These are phyloP conservation scores for Candidula unifasciata DNA, from an alignment of 2,888 invertebrate genomes.

Conservation along the genomic window DNA sequence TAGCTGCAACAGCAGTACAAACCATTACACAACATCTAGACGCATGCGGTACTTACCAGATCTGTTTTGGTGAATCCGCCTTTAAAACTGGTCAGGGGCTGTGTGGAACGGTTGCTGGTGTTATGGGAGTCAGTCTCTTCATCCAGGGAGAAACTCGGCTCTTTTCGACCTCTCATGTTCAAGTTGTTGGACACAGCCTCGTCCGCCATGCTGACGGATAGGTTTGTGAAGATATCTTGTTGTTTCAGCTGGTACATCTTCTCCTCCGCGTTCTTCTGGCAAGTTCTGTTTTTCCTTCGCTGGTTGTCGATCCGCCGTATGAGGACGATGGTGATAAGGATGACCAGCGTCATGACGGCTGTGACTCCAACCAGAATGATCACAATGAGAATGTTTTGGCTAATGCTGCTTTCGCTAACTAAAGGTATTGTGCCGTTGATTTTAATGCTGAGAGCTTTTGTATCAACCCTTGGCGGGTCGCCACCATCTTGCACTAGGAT, in stretches of 20 bases:
- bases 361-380: slow-evolving; percentile 67
- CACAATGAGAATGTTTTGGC: slow-evolving; percentile 67
- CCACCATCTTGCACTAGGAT: slow-evolving; percentile 69
- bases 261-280: slow-evolving; percentile 51
- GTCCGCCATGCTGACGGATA: slow-evolving; percentile 39
- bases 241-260: slow-evolving; percentile 57
- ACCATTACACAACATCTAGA: too few relatives aligned
- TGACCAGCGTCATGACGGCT: slow-evolving; percentile 63
- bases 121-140: slow-evolving; percentile 53
- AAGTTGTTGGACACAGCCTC: slow-evolving; percentile 55
- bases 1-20: background rate
- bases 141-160: slow-evolving; percentile 71
- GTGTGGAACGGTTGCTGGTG: slow-evolving; percentile 49
- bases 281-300: slow-evolving; percentile 51
- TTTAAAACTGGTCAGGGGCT: slow-evolving; percentile 53
- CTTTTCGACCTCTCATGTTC: slow-evolving; percentile 64
- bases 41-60: slow-evolving; percentile 35
- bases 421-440: slow-evolving; percentile 60
- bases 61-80: slow-evolving; percentile 35
- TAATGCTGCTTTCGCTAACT: slow-evolving; percentile 40
- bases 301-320: slow-evolving; percentile 62
- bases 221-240: slow-evolving; percentile 49
- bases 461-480: slow-evolving; percentile 60
- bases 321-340: slow-evolving; percentile 65
- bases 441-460: slow-evolving; percentile 58